Evolutionary conservation across 2,888 invertebrate species (phyloP), one percentile per base, ranked within the genome.

Genomic region (Seira musarum): DNA sequence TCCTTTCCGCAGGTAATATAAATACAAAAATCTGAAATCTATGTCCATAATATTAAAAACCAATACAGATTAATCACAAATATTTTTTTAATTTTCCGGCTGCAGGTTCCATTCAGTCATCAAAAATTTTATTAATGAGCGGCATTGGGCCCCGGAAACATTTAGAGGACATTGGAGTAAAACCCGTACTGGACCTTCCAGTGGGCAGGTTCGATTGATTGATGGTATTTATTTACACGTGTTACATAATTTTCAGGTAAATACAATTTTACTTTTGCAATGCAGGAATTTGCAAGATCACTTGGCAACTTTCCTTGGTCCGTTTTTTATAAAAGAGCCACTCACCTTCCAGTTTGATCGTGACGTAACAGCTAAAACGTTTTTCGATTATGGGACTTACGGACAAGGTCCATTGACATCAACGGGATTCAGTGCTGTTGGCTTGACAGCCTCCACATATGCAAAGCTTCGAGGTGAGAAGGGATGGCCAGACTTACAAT

Each of bases 401-500:
- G 84, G 85, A 13, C 67, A 61, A 3, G 86, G 86, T 2, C 82
- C 82, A 0, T 65, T 85, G 8, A 81, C 85, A 3, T 65, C 80
- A 6, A 73, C 82, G 2, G 82, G 82, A 2, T 63, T 65, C 6
- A 69, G 77, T 57, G 85, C 83, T 1, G 53, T 70, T 2, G 84
- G 81, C 6, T 79, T 82, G 35, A 17, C 84, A 2, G 40, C 80
- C 1, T 83, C 84, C 1, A 49, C 66, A 1, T 65, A 69, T 5
- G 84, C 84, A 0, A 78, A 83, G 65, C 40, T 61, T 8, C 66
- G 82, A 5, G 80, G 80, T n/a, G 84, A 84, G 65, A 63, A 22
- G 17, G 65, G 70, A 2, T 85, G 85, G 83, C 84, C 86, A 2
- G 86, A 86, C 30, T 46, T 82, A 0, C 82, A 82, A 21, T 65